phyloP scores from a whole-genome alignment of 2,113 vertebrate genomes.

The Coryphaenoides rupestris region DNA sequence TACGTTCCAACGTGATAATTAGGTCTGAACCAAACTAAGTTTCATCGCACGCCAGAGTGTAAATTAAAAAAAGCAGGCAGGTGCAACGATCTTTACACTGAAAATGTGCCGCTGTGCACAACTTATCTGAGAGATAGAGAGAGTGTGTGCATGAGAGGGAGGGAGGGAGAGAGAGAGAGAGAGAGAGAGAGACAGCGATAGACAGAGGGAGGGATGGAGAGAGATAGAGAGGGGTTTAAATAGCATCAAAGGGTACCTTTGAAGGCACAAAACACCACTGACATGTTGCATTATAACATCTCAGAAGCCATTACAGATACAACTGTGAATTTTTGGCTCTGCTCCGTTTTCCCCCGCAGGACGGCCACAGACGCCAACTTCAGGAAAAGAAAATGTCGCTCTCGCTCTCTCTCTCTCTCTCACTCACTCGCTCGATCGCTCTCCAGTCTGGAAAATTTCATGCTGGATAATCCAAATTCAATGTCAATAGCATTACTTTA shows the following conservation, averaged over 20 bases:
- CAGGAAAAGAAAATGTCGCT: conserved; percentile 46
- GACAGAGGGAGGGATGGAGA: conserved; percentile 48
- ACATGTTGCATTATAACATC: conserved; percentile 72
- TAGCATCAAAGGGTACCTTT: conserved; percentile 68
- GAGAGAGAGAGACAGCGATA: conserved; percentile 60
- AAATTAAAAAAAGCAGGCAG: too few species aligned
- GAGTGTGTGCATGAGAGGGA: conserved; percentile 18
- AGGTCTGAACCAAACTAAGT: too few species aligned
- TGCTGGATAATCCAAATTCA: conserved; percentile 75
- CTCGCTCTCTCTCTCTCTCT: too few species aligned
- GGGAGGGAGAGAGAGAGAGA: conserved; percentile 45
- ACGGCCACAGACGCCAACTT: conserved; percentile 68
- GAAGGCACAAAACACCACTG: conserved; percentile 64
- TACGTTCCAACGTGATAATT: too few species aligned
- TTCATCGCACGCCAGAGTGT: too few species aligned
- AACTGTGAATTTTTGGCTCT: conserved; percentile 71
- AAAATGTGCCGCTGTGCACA: too few species aligned
- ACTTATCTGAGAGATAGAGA: conserved; percentile 38
- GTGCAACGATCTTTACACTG: too few species aligned
- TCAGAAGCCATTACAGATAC: conserved; percentile 70
- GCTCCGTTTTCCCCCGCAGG: conserved; percentile 66
- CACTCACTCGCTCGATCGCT: conserved; percentile 36
- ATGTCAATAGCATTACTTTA: conserved; percentile 69
- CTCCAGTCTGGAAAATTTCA: conserved; percentile 74
- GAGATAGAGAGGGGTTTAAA: conserved; percentile 63